A percentile compares a stretch with the other conserved stretches of the same genome.
These are phyloP conservation scores for Metalampra italica DNA, from an alignment of 2,888 invertebrate genomes.

Conservation along the genomic window DNA sequence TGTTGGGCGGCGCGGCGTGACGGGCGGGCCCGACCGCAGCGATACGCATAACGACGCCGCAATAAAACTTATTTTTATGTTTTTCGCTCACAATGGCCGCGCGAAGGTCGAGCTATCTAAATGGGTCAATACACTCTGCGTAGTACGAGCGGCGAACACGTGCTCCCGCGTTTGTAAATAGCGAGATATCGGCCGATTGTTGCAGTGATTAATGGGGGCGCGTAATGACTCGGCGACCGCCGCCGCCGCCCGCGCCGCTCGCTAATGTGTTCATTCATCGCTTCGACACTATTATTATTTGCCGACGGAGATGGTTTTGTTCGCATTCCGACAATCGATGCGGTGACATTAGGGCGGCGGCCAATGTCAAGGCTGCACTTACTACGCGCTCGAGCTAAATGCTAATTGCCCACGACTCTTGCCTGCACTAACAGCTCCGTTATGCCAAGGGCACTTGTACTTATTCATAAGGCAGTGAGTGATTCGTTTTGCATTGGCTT, in stretches of 20 bases:
- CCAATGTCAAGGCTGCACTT: constrained; percentile 77
- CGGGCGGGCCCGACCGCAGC: constrained; percentile 56
- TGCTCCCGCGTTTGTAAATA: constrained; percentile 78
- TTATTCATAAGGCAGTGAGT: neutral
- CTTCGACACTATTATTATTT: constrained; percentile 69
- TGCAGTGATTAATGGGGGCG: constrained; percentile 78
- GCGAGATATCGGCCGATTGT: constrained; percentile 79
- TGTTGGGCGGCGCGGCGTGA: constrained; percentile 67
- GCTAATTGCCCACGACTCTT: constrained; percentile 24
- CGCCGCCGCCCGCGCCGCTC: constrained; percentile 53
- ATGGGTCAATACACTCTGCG: constrained; percentile 78
- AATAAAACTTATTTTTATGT: constrained; percentile 80
- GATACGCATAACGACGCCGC: constrained; percentile 77
- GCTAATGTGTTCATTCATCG: constrained; percentile 75
- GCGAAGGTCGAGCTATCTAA: constrained; percentile 79
- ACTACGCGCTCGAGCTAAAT: constrained; percentile 45
- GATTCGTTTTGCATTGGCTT: neutral
- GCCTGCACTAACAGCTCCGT: constrained; percentile 50
- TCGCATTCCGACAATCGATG: constrained; percentile 65
- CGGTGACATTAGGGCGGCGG: constrained; percentile 63
- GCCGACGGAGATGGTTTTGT: constrained; percentile 67
- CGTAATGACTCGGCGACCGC: constrained; percentile 70
- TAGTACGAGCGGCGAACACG: constrained; percentile 75
- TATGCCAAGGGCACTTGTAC: constrained; percentile 25
- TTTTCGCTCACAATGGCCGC: constrained; percentile 79